Evolutionary conservation across 2,113 vertebrate genomes (phyloP).

Genomic region (Atractosteus spatula): DNA sequence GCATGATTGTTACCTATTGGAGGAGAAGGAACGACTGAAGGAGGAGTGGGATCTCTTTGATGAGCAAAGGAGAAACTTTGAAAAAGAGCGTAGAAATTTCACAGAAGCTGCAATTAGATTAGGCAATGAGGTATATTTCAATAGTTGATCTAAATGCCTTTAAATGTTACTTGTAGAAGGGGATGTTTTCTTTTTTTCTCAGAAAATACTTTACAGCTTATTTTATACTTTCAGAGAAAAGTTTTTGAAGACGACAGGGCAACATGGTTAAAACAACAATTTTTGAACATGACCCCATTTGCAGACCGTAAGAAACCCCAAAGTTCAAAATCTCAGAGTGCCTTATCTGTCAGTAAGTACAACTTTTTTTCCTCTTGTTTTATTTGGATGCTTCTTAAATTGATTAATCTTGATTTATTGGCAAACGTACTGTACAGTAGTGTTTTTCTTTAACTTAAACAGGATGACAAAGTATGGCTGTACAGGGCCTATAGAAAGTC

Average conservation of each 20-base stretch:
- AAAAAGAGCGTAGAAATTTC: slow-evolving; percentile 87
- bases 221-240: slow-evolving; percentile 69
- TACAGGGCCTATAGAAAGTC: neutral
- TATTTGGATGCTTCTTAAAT: neutral
- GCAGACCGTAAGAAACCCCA: slow-evolving; percentile 76
- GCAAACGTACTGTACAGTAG: neutral
- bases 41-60: slow-evolving; percentile 90
- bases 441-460: neutral
- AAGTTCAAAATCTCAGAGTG: slow-evolving; percentile 73
- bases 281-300: slow-evolving; percentile 88
- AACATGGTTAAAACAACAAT: slow-evolving; percentile 90
- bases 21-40: slow-evolving; percentile 90
- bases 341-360: slow-evolving; percentile 81
- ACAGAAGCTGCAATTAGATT: slow-evolving; percentile 94
- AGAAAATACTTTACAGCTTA: too few species aligned
- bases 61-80: slow-evolving; percentile 93
- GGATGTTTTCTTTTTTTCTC: neutral
- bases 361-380: neutral
- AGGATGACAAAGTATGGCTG: neutral
- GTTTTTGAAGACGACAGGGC: slow-evolving; percentile 89
- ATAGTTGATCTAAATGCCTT: neutral
- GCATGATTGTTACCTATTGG: slow-evolving; percentile 87
- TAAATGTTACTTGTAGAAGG: slow-evolving; percentile 10
- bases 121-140: slow-evolving; percentile 78
- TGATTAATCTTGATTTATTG: neutral